Conservation (phyloP, 1,140 invertebrate genomes). For the Phthorimaea operculella region DNA sequence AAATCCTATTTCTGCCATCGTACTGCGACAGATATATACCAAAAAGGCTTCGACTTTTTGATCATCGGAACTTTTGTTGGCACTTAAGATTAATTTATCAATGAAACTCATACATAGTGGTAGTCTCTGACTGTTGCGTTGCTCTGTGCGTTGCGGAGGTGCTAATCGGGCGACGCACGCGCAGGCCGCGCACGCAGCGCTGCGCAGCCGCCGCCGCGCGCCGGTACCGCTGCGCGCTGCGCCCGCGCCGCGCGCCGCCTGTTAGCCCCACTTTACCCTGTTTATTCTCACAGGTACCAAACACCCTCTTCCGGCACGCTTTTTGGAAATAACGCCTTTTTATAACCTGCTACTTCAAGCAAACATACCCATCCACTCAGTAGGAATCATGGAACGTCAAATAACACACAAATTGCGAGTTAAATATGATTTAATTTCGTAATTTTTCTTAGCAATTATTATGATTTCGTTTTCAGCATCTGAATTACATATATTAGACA, state of each 20-base stretch:
- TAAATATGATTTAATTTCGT: constrained; percentile 67
- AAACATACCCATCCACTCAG: constrained; percentile 9
- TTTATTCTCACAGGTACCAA: constrained; percentile 53
- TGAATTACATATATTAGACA: constrained; percentile 59
- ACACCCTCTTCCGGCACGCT: constrained; percentile 52
- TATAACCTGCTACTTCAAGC: constrained; percentile 36
- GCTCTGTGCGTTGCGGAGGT: constrained; percentile 39
- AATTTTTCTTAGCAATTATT: constrained; percentile 65
- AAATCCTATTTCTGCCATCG: no score
- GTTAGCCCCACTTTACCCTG: constrained; percentile 49
- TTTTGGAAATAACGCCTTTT: constrained; percentile 53
- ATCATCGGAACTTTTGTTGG: no score
- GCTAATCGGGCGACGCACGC: constrained; percentile 50
- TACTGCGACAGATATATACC: no score
- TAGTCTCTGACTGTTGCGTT: neutral
- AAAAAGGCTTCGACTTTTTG: no score
- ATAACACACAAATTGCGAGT: constrained; percentile 42
- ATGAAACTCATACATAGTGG: neutral
- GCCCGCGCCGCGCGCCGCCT: constrained; percentile 31
- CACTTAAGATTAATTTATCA: no score
- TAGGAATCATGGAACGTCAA: constrained; percentile 3
- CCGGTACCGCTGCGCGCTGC: constrained; percentile 24
- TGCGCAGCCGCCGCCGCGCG: constrained; percentile 18
- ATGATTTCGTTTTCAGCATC: constrained; percentile 61
- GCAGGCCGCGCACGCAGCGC: constrained; percentile 12